These are phyloP conservation scores for Regulus satrapa DNA, from an alignment of 2,113 vertebrate genomes.

Conservation along the genomic window DNA sequence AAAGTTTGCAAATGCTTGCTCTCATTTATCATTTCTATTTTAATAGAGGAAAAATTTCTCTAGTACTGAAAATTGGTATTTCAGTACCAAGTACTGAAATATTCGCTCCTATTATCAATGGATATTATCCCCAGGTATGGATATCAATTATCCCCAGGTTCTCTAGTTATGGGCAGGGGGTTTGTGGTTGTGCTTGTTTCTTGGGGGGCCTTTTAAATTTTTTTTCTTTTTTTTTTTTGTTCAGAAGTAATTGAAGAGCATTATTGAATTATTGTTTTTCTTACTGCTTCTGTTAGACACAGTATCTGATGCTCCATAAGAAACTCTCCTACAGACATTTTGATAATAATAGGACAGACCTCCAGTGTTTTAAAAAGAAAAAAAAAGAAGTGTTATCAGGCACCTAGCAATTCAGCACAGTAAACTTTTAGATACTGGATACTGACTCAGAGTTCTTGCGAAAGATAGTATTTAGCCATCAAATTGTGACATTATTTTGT, in stretches of 20 bases:
- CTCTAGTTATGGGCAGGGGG: neutral
- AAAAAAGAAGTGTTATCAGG: neutral
- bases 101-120: neutral
- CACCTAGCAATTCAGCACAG: slow-evolving; percentile 26
- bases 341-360: slow-evolving; percentile 4
- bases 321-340: slow-evolving; percentile 3
- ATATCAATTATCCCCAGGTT: neutral
- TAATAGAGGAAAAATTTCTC: neutral
- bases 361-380: neutral
- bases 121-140: neutral
- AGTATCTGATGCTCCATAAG: neutral
- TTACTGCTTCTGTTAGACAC: neutral
- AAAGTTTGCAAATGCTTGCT: neutral
- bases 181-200: neutral
- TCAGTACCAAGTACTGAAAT: neutral
- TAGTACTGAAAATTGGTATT: too few species aligned
- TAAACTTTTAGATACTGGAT: neutral
- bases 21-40: neutral
- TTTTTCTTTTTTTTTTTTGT: neutral
- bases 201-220: neutral
- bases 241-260: neutral
- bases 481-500: neutral
- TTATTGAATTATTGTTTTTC: neutral
- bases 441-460: neutral
- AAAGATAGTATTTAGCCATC: neutral